Conservation (phyloP, 2,113 vertebrate genomes). For the Oceanites oceanicus region DNA sequence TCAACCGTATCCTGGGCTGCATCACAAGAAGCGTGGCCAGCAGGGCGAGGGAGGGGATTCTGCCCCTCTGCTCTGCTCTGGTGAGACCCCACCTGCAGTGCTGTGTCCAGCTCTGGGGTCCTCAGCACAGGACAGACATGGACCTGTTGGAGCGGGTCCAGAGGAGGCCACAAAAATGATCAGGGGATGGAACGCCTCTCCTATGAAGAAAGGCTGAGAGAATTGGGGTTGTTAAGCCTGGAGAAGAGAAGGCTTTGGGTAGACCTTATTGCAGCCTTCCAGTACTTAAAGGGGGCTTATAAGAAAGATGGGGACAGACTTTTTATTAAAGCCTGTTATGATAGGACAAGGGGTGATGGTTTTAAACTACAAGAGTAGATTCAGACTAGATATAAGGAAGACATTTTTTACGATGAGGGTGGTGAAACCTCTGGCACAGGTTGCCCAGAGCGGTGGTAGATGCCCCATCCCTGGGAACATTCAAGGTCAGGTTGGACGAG, state of each 20-base stretch:
- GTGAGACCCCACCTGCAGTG: not conserved
- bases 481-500: not conserved
- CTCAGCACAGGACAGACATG: no score
- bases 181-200: not conserved
- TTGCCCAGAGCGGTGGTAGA: not conserved
- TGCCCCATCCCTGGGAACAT: not conserved
- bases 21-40: not conserved
- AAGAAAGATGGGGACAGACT: not conserved
- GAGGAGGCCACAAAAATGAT: no score
- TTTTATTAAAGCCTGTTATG: not conserved
- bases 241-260: not conserved
- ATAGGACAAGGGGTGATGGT: not conserved
- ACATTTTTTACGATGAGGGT: not conserved
- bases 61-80: not conserved
- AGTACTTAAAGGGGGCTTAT: no score
- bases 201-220: not conserved
- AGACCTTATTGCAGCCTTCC: not conserved
- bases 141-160: not conserved
- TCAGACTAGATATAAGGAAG: not conserved
- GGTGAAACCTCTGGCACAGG: not conserved
- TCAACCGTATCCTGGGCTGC: not conserved
- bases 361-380: not conserved
- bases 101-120: not conserved
- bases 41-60: not conserved
- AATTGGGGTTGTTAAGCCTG: not conserved